Percentiles rank a stretch among this genome's conserved stretches.
phyloP scores from a whole-genome alignment of 1,140 invertebrate genomes.

The Whitmania pigra region DNA sequence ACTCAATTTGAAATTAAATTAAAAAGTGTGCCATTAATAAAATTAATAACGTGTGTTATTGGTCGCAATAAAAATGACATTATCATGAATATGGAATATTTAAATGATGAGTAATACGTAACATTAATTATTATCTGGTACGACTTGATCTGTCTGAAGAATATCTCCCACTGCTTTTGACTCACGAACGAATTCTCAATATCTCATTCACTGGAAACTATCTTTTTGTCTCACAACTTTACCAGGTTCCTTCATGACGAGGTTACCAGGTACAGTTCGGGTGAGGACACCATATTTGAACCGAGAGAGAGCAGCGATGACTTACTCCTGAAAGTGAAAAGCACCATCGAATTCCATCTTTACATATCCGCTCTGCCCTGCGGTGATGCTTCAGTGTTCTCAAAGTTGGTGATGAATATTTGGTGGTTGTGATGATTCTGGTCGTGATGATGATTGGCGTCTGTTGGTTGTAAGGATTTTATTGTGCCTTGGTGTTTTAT shows the following conservation, averaged over 20 bases:
- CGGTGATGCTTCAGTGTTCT: constrained; percentile 33
- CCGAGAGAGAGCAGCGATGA: constrained; percentile 4
- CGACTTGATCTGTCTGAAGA: not conserved
- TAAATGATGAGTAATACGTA: not conserved
- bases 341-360: constrained; percentile 31
- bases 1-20: too few species aligned
- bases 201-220: not conserved
- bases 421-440: not conserved
- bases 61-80: not conserved
- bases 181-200: too few species aligned
- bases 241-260: not conserved
- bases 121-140: not conserved
- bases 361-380: constrained; percentile 32
- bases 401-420: constrained; percentile 5
- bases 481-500: not conserved
- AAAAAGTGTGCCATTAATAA: not conserved
- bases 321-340: constrained; percentile 25
- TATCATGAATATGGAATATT: not conserved
- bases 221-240: not conserved
- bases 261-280: not conserved
- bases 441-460: not conserved
- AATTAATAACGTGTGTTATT: too few species aligned
- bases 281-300: not conserved
- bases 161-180: too few species aligned
- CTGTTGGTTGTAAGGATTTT: not conserved